Evolutionary conservation across 1,140 invertebrate species (phyloP), one percentile per base, ranked within the genome.

Genomic region (Apis cerana): DNA sequence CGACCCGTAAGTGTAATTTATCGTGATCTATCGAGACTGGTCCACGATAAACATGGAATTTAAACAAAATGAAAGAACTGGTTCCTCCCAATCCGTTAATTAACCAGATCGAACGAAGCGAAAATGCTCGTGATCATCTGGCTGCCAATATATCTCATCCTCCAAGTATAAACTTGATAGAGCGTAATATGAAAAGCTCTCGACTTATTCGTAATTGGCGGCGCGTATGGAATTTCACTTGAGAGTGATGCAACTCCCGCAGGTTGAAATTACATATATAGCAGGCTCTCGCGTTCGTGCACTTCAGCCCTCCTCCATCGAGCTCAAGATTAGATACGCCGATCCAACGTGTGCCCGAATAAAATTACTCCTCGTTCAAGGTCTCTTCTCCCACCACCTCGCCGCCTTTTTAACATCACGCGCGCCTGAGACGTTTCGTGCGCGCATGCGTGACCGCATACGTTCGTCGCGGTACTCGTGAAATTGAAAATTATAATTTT

Each of bases 201-300:
- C 70, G 87, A 88, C 86, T 81, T 78, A 52, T 79, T 88, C 82
- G 77, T 90, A 90, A 90, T 90, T 89, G 89, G 81, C 82, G 80
- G 69, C 64, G 67, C 82, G 87, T 87, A 84, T 89, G 87, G 86
- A 90, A 90, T 90, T 90, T 87, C 88, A 90, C 85, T 72, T 69
- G 75, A 65, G 85, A 19, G 61, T 75, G 72, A 75, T 82, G 87
- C 77, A 82, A 86, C 67, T 75, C 62, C 21, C 62, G 79, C 67
- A 50, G 83, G 68, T 43, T 90, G 87, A 85, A 89, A 89, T 90
- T 90, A 90, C 88, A 90, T 90, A 90, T 90, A 90, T 43, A 43
- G 88, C 79, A 27, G 77, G 23, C 78, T 84, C 82, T 83, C 82
- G 70, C 62, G 65, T 77, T 69, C 65, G 82, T 43, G 48, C 33